A percentile compares a stretch with the other conserved stretches of the same genome.
Evolutionary conservation across 2,797 vertebrate genomes (phyloP).

Genomic region (Smutsia temminckii): DNA sequence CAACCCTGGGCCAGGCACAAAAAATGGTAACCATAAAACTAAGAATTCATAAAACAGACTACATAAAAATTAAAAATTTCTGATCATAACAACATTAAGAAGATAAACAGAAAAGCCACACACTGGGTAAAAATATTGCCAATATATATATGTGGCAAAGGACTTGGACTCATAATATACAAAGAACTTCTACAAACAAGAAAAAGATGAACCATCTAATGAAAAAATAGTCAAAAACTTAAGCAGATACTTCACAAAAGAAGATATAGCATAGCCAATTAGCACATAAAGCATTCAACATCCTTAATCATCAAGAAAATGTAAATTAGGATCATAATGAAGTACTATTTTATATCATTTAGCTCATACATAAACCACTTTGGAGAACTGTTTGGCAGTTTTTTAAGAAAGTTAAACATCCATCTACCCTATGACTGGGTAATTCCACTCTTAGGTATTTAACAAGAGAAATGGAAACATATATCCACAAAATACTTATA

Average conservation of each 20-base stretch:
- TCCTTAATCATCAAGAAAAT: background rate
- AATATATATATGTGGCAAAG: background rate
- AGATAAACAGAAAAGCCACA: background rate
- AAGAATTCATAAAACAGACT: background rate
- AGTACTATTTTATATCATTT: background rate
- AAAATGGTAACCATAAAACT: background rate
- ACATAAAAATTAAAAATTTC: background rate
- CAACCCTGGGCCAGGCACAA: background rate
- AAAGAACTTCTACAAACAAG: background rate
- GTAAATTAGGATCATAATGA: background rate
- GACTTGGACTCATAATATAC: background rate
- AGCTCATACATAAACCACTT: background rate
- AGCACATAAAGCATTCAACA: background rate
- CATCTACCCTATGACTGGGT: constrained; percentile 1
- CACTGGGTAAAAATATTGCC: background rate
- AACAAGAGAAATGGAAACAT: constrained; percentile 42
- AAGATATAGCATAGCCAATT: background rate
- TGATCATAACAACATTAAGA: background rate
- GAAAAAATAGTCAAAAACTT: background rate
- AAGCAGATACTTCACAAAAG: background rate
- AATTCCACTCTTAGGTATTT: constrained; percentile 42
- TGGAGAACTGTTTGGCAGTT: background rate
- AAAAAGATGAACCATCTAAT: background rate
- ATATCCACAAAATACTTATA: background rate
- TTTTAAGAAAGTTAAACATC: constrained; percentile 10